Base-by-base conservation (phyloP, 2,888 invertebrate species). In the Plusia festucae region DNA sequence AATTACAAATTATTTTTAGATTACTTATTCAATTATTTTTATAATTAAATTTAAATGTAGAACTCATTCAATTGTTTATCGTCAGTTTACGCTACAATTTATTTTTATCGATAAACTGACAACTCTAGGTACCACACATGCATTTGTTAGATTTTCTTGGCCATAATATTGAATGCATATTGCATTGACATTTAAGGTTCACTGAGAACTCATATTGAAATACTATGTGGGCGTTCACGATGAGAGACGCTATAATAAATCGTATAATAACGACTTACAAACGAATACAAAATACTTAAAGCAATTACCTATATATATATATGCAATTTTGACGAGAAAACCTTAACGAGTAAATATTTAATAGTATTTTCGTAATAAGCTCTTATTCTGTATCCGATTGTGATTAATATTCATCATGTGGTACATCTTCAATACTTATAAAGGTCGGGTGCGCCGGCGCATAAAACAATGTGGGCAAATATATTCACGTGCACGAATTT, bases 351-450 rank as follows among this genome's bases (percentile, higher is more conserved):
- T 63, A 68, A 65, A 82, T 73, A 68, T 68, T 79, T 68, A 74
- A 63, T 66, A 68, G 62, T 61, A 64, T 71, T 82, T 76, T 76
- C 55, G 82, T 73, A 81, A 83, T 69, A 75, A 65, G 65, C 77
- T 82, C 78, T 81, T 81, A 82, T 69, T 22, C 63, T 78, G 68
- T 58, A 66, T 55, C 44, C 55, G 52, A 67, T 67, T 57, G 71
- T 70, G 65, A 79, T 83, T 81, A 83, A 74, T 84, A 85, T 86
- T 81, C 84, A 84, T 78, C 72, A 72, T 53, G 64, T 67, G 68
- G 64, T 67, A 32, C 77, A 78, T 82, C 68, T 79, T 69, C 60
- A 66, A 73, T 79, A 67, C 24, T 57, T 76, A 68, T 72, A 85
- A 85, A 85, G 84, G 85, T 84, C 78, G 78, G 44, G 44, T 67